A percentile compares a stretch with the other conserved stretches of the same genome.
Evolutionary conservation across 92 coral and sea anemone species (phyloP).

Genomic region (Metridium senile): DNA sequence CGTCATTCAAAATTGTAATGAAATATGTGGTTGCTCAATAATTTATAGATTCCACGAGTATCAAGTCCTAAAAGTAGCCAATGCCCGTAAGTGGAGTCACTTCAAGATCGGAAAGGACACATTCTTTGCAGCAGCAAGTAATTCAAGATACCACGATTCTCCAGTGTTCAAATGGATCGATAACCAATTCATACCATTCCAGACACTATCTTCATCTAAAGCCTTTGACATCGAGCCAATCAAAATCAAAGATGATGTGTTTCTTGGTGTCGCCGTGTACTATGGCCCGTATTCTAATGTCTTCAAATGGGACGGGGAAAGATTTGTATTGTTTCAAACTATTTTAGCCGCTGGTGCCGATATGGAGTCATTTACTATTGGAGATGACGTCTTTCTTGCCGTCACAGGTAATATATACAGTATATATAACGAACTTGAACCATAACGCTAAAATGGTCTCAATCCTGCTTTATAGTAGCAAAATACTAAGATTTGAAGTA

Average conservation of each 20-base stretch:
- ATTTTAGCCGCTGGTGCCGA: conserved; percentile 83
- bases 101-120: conserved; percentile 73
- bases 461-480: no score
- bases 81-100: conserved; percentile 84
- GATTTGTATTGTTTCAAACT: conserved; percentile 74
- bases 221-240: conserved; percentile 90
- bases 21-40: no score
- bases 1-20: no score
- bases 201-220: conserved; percentile 58
- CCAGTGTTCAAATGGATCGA: conserved; percentile 85
- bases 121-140: conserved; percentile 84
- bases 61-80: conserved; percentile 73
- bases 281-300: conserved; percentile 70
- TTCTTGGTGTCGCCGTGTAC: conserved; percentile 78
- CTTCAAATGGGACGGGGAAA: conserved; percentile 85
- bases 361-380: conserved; percentile 76
- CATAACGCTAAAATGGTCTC: no score
- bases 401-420: conserved; percentile 58
- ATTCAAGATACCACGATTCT: conserved; percentile 63
- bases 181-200: conserved; percentile 65
- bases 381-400: conserved; percentile 67
- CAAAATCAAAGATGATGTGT: conserved; percentile 63
- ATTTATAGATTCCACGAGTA: conserved; percentile 64
- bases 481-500: no score
- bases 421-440: neutral